Base-by-base conservation (phyloP, 2,888 invertebrate species). In the Drosophila tripunctata region DNA sequence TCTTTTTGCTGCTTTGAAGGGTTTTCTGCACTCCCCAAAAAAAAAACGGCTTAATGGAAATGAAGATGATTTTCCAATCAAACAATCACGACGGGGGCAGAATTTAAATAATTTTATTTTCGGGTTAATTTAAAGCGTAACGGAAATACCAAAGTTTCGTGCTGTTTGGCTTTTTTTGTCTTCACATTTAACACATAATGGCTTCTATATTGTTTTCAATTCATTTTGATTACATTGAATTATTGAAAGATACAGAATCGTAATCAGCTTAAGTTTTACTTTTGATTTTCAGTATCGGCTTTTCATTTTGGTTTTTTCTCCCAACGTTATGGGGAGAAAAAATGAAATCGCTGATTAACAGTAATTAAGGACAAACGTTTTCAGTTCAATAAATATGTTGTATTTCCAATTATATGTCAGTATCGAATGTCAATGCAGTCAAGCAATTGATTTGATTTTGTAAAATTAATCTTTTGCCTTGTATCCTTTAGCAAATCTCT, bases 201-300 rank as follows among this genome's bases (percentile, higher is more conserved):
- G 41, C 14, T 41, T 19, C 21, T 8, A 15, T 31, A 52, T 41
- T 21, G 21, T 19, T 41, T 15, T 31, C 21, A 31, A 51, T 41
- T 51, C 21, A 30, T 14, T 51, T 40, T 21, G 40, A 51, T 51
- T 31, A 40, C 27, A 21, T 14, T 51, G 19, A 43, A 54, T 36
- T 35, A 44, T 43, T 43, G 38, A 40, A 17, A 27, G 30, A 30
- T 38, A 17, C 17, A n/a, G 12, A 17, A 38, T 8, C 21, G 27
- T 38, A 50, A 27, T 27, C 50, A 50, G 50, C 50, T 38, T 27
- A 38, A 17, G 12, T 38, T 24, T 27, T 27, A n/a, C 27, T 10
- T 10, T 10, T 4, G 8, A 10, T 27, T 27, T 27, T 38, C 19
- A 22, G 47, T 21, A 35, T 15, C 4, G 17, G 14, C 10, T 33